Conservation (phyloP, 2,888 invertebrate genomes). For the Calameuta pallipes region DNA sequence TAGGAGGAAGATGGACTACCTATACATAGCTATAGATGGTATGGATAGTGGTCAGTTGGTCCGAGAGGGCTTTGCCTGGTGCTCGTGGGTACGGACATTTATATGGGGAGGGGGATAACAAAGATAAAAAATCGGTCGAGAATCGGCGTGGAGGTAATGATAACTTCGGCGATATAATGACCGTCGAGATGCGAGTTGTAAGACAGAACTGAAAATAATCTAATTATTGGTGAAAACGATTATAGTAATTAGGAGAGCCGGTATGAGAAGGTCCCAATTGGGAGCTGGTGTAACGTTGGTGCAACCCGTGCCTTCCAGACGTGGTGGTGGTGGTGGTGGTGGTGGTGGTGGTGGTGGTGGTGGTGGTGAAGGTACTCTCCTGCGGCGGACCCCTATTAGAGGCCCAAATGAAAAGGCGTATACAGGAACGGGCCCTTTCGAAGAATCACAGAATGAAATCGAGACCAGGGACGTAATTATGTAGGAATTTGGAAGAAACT, state of each 20-base stretch:
- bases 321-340: not conserved
- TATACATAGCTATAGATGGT: not conserved
- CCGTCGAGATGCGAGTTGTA: conserved; percentile 36
- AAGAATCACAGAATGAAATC: conserved; percentile 43
- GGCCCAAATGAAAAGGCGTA: conserved; percentile 62
- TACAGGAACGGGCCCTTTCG: conserved; percentile 49
- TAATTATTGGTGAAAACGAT: conserved; percentile 65
- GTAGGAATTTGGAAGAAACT: conserved; percentile 30
- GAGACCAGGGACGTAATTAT: conserved; percentile 38
- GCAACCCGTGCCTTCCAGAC: not conserved
- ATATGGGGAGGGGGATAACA: conserved; percentile 27
- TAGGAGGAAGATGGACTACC: not conserved
- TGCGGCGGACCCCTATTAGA: conserved; percentile 42
- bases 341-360: not conserved
- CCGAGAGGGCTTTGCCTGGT: not conserved
- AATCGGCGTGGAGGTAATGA: conserved; percentile 55
- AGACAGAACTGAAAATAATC: conserved; percentile 61
- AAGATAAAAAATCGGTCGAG: conserved; percentile 40
- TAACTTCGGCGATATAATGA: conserved; percentile 60
- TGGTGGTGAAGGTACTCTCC: conserved; percentile 22
- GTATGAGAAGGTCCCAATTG: conserved; percentile 19
- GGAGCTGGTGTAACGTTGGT: not conserved
- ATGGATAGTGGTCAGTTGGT: not conserved
- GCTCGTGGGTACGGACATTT: not conserved
- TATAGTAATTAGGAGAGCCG: conserved; percentile 60